Evolutionary conservation across 2,797 vertebrate species (phyloP).

Genomic region (Phoebastria nigripes): DNA sequence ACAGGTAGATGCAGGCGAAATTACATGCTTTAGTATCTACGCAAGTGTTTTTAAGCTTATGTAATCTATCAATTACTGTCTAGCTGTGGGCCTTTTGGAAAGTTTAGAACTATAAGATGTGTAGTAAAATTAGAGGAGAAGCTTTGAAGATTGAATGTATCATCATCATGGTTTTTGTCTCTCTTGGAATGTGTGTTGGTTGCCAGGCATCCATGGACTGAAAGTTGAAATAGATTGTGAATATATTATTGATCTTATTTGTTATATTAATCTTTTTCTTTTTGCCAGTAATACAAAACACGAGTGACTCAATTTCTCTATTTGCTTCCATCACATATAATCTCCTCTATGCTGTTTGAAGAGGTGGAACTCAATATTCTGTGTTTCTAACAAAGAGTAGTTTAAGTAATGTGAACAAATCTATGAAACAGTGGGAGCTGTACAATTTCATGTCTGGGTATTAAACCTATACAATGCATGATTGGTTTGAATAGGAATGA

Average conservation of each 20-base stretch:
- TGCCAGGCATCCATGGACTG: background rate
- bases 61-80: background rate
- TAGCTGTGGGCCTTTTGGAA: background rate
- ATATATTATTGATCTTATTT: background rate
- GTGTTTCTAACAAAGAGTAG: background rate
- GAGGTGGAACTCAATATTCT: background rate
- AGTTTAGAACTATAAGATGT: background rate
- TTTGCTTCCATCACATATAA: background rate
- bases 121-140: background rate
- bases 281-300: background rate
- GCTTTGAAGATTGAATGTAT: background rate
- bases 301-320: background rate
- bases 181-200: background rate
- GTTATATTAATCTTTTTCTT: background rate
- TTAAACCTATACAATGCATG: background rate
- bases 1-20: background rate
- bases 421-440: background rate
- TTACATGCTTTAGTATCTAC: background rate
- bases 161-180: background rate
- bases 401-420: background rate
- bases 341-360: background rate
- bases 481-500: background rate
- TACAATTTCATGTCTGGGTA: background rate
- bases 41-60: background rate
- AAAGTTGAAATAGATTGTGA: background rate